These are phyloP conservation scores for Echeneis naucrates DNA, from an alignment of 2,797 vertebrate species.

Conservation along the genomic window DNA sequence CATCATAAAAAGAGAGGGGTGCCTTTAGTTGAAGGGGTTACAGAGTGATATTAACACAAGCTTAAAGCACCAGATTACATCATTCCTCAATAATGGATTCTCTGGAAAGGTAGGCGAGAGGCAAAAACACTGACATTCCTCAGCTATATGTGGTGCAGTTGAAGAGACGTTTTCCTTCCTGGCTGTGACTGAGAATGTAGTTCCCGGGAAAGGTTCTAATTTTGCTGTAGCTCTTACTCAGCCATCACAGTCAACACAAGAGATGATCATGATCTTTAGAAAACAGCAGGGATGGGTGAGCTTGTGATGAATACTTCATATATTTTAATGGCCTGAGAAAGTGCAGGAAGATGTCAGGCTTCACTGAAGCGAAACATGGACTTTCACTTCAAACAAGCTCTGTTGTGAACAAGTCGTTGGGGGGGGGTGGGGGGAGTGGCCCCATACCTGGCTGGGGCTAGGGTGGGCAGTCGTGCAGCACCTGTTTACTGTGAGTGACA, in stretches of 20 bases:
- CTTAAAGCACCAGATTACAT: slow-evolving; percentile 80
- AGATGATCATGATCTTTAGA: slow-evolving; percentile 58
- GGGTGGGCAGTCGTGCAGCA: slow-evolving; percentile 49
- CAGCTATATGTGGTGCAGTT: slow-evolving; percentile 64
- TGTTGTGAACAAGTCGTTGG: slow-evolving; percentile 22
- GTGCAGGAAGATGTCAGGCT: slow-evolving; percentile 71
- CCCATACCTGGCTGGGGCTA: slow-evolving; percentile 68
- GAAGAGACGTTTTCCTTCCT: slow-evolving; percentile 69
- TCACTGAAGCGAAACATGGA: slow-evolving; percentile 67
- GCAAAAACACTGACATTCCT: slow-evolving; percentile 70
- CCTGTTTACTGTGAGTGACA: slow-evolving; percentile 75
- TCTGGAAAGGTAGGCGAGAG: slow-evolving; percentile 65
- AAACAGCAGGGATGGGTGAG: slow-evolving; percentile 41
- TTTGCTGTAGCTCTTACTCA: slow-evolving; percentile 34
- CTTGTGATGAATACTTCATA: slow-evolving; percentile 74
- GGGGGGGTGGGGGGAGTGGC: neutral
- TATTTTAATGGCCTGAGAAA: slow-evolving; percentile 81
- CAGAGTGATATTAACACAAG: slow-evolving; percentile 73
- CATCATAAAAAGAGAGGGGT: slow-evolving; percentile 64
- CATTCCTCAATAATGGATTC: slow-evolving; percentile 77
- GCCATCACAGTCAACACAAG: slow-evolving; percentile 36
- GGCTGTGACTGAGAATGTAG: slow-evolving; percentile 61
- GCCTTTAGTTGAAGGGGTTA: slow-evolving; percentile 60
- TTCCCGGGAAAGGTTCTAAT: slow-evolving; percentile 62
- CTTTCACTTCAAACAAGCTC: slow-evolving; percentile 74